phyloP scores from a whole-genome alignment of 1,140 invertebrate genomes.

The Ceratitis capitata region DNA sequence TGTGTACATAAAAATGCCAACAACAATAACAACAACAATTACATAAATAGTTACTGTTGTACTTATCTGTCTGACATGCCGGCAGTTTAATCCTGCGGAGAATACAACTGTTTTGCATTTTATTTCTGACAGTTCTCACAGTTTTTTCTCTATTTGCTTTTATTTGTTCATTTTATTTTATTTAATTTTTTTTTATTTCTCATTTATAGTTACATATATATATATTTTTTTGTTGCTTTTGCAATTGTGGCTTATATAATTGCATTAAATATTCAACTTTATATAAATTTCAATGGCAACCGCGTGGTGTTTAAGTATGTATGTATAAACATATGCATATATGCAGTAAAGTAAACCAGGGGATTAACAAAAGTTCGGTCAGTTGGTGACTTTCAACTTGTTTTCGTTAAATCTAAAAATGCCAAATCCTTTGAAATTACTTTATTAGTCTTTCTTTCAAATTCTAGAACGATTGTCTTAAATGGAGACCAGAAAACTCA shows the following conservation, averaged over 20 bases:
- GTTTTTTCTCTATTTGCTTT: neutral
- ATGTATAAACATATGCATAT: neutral
- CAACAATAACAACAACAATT: neutral
- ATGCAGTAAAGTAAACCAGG: too few species aligned
- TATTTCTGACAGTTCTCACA: constrained; percentile 5
- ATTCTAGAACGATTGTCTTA: too few species aligned
- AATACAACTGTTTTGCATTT: neutral
- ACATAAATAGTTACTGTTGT: neutral
- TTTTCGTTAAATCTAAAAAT: too few species aligned
- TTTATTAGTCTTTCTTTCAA: too few species aligned
- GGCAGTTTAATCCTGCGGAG: neutral
- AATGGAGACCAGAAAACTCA: too few species aligned
- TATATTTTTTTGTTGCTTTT: neutral
- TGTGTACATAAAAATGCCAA: neutral
- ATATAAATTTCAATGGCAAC: neutral
- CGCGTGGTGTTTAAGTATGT: neutral
- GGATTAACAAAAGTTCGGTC: too few species aligned
- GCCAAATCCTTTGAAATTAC: too few species aligned
- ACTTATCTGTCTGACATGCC: neutral
- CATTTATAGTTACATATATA: neutral
- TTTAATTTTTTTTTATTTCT: neutral
- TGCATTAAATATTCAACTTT: constrained; percentile 24
- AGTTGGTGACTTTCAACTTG: too few species aligned
- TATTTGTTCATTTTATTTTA: neutral
- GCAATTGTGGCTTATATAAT: constrained; percentile 16